These are phyloP conservation scores for Paramisgurnus dabryanus DNA, from an alignment of 2,113 vertebrate species.

Conservation along the genomic window DNA sequence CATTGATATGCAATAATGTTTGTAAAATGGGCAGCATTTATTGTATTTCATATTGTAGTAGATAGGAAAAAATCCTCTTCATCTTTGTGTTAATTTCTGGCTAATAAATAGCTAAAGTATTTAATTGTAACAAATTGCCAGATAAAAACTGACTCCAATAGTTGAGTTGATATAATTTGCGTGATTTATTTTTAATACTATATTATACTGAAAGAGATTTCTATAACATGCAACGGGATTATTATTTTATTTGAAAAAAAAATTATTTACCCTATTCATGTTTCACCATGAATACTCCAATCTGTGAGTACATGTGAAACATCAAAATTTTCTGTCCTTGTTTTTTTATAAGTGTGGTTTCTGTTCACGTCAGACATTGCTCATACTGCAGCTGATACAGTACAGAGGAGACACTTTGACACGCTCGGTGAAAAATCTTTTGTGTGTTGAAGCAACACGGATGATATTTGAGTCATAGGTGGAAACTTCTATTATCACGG, in stretches of 20 bases:
- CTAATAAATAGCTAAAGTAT: too few species aligned
- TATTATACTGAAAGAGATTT: not conserved
- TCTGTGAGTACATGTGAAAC: too few species aligned
- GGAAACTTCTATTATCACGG: constrained; percentile 19
- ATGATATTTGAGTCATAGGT: constrained; percentile 14
- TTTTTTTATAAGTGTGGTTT: not conserved
- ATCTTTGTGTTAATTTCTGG: too few species aligned
- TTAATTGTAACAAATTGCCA: too few species aligned
- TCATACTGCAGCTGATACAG: not conserved
- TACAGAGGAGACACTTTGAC: constrained; percentile 1
- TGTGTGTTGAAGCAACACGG: constrained; percentile 19
- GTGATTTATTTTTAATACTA: not conserved
- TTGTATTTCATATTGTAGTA: too few species aligned
- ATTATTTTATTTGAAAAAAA: too few species aligned
- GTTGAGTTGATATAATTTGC: not conserved
- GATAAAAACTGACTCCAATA: not conserved
- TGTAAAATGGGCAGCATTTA: too few species aligned
- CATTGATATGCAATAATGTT: too few species aligned
- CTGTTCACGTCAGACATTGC: not conserved
- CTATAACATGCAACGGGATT: not conserved
- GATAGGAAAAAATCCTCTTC: too few species aligned
- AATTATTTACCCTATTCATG: too few species aligned
- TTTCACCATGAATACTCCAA: too few species aligned
- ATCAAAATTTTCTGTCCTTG: not conserved
- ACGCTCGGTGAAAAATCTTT: constrained; percentile 11